Percentiles rank a stretch among this genome's conserved stretches.
Conservation (phyloP, 2,797 vertebrate species). For the Vespertilio murinus region DNA sequence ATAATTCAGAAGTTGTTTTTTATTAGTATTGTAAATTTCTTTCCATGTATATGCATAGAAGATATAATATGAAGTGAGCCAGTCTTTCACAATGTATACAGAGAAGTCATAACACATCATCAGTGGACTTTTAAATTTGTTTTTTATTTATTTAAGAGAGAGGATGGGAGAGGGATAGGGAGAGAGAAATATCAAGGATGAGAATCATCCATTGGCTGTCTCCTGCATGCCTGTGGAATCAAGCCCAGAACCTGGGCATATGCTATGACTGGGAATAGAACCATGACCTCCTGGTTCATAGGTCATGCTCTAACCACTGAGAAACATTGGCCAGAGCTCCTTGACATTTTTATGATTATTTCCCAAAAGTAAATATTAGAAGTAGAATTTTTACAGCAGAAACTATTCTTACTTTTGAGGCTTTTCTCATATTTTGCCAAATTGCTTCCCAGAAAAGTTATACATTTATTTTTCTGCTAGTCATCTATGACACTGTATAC, state of each 20-base stretch:
- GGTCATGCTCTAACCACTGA: too few species aligned
- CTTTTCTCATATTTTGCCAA: slow-evolving; percentile 10
- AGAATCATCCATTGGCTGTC: too few species aligned
- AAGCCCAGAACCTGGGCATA: too few species aligned
- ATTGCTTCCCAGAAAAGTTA: background rate
- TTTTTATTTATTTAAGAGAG: too few species aligned
- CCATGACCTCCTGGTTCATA: too few species aligned
- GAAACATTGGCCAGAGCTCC: too few species aligned
- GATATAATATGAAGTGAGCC: slow-evolving; percentile 3
- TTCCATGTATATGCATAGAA: background rate
- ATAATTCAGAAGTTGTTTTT: slow-evolving; percentile 37
- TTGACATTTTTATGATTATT: slow-evolving; percentile 3
- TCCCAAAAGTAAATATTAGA: slow-evolving; percentile 19
- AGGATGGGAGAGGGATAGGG: too few species aligned
- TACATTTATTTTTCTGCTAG: background rate
- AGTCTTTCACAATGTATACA: background rate
- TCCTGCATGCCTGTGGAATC: too few species aligned
- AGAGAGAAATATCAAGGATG: too few species aligned
- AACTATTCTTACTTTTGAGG: background rate
- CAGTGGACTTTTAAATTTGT: background rate
- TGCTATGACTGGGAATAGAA: too few species aligned
- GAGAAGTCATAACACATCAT: background rate
- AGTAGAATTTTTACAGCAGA: background rate
- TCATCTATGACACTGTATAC: background rate
- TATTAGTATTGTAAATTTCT: slow-evolving; percentile 19